Base-by-base conservation (phyloP, 1,140 invertebrate species). In the Cepaea nemoralis region DNA sequence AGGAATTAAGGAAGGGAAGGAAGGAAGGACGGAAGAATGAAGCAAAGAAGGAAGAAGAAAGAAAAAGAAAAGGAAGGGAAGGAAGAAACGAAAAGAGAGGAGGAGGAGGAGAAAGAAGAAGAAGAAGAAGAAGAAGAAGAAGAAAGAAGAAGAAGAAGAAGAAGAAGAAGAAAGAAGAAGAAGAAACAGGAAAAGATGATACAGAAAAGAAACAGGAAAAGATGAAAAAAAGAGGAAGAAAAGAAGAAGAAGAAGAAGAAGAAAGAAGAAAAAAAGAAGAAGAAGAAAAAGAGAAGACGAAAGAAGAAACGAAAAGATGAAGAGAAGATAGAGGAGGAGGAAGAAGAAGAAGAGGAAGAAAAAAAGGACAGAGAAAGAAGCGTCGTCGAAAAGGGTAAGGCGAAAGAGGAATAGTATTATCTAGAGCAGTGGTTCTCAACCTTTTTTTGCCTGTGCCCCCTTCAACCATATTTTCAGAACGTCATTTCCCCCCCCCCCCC, bases 221-320 rank as follows among this genome's bases (percentile, higher is more conserved):
- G 8, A 67, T 6, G 12, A 31, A 67, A n/a, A 67, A n/a, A 67
- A 6, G 27, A 12, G 27, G 33, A 67, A 6, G 12, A n/a, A 67
- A n/a, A 35, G 63, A 67, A n/a, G 8, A n/a, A 67, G 8, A 67
- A n/a, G 27, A n/a, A 67, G 63, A 67, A n/a, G 27, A 6, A 67
- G 63, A 67, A n/a, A 67, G 63, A 67, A 6, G 27, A n/a, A 67
- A n/a, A 67, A 6, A 67, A n/a, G 27, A 6, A 67, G 63, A 67
- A n/a, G 27, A 6, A 67, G 63, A 67, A n/a, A 67, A n/a, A 67
- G 45, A 48, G 45, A 48, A 8, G 19, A 19, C 8, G 45, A 48
- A 19, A 48, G 45, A 48, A 8, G 19, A 35, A 67, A n/a, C 10
- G 8, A 67, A n/a, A 67, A 6, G 27, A n/a, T 14, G 63, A 31